These are phyloP conservation scores for Hepsetus odoe DNA, from an alignment of 2,113 vertebrate species.

Conservation along the genomic window DNA sequence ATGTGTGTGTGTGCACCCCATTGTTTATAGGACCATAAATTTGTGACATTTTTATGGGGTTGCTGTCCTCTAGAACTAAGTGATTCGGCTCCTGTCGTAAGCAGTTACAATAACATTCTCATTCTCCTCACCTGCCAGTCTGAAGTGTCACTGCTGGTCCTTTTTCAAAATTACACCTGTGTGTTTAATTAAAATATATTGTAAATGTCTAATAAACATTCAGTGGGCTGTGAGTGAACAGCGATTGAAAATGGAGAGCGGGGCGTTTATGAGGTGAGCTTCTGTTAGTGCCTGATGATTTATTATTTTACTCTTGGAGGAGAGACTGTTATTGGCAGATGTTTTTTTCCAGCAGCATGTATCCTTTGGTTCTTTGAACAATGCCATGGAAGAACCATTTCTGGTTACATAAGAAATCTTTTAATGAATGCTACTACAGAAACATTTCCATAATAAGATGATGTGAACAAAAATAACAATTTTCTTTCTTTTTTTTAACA, in stretches of 20 bases:
- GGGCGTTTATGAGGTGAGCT: constrained; percentile 2
- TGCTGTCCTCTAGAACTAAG: constrained; percentile 44
- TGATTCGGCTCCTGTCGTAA: constrained; percentile 39
- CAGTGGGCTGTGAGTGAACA: neutral
- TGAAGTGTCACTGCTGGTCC: constrained; percentile 11
- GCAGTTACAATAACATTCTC: constrained; percentile 39
- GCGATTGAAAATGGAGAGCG: constrained; percentile 9
- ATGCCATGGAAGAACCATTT: neutral
- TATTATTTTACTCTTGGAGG: constrained; percentile 10
- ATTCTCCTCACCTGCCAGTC: constrained; percentile 25
- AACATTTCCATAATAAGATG: neutral
- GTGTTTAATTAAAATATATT: constrained; percentile 38
- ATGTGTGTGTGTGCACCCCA: neutral
- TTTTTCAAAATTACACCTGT: constrained; percentile 28
- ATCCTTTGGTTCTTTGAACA: neutral
- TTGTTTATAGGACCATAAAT: constrained; percentile 44
- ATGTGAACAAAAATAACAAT: too few species aligned
- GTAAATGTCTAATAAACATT: constrained; percentile 23
- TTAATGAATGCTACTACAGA: neutral
- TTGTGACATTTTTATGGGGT: constrained; percentile 48
- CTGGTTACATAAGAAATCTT: neutral
- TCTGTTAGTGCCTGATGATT: constrained; percentile 8
- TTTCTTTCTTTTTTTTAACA: too few species aligned
- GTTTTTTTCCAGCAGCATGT: neutral
- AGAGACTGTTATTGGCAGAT: neutral